A percentile compares a stretch with the other conserved stretches of the same genome.
Conservation (phyloP, 2,113 vertebrate species). For the Podocnemis expansa region DNA sequence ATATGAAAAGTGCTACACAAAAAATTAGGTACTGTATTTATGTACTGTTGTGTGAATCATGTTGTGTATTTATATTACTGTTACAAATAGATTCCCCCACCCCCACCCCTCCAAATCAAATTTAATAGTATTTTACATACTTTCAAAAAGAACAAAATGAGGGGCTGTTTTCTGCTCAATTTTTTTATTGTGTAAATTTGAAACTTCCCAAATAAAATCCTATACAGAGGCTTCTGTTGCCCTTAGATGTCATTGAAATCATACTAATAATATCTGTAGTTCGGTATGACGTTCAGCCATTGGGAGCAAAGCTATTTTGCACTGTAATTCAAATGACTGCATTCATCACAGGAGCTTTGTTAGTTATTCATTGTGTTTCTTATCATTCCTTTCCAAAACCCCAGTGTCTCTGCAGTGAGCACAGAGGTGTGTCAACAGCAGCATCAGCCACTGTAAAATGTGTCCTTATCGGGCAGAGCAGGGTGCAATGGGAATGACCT, state of each 20-base stretch:
- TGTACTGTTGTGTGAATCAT: rapidly evolving
- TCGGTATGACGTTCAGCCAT: conserved; percentile 35
- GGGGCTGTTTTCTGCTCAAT: neutral
- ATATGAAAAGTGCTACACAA: neutral
- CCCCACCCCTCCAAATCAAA: neutral
- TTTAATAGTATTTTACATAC: neutral
- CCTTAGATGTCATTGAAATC: conserved; percentile 57
- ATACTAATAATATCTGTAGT: conserved; percentile 59
- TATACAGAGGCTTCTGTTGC: neutral
- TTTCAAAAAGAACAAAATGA: neutral
- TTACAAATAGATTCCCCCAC: neutral
- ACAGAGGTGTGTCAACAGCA: conserved; percentile 72
- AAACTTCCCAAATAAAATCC: conserved; percentile 10
- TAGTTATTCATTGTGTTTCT: conserved; percentile 84
- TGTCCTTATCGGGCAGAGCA: conserved; percentile 85
- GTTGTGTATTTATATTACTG: neutral
- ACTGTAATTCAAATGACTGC: conserved; percentile 79
- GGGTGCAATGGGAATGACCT: conserved; percentile 81
- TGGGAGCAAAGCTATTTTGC: conserved; percentile 78
- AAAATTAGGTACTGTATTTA: neutral
- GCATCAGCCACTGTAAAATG: conserved; percentile 80
- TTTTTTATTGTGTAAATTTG: neutral
- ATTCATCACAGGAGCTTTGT: conserved; percentile 82
- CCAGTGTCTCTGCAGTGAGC: conserved; percentile 20
- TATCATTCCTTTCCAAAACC: conserved; percentile 79